These are phyloP conservation scores for Popillia japonica DNA, from an alignment of 1,140 invertebrate genomes.

Conservation along the genomic window DNA sequence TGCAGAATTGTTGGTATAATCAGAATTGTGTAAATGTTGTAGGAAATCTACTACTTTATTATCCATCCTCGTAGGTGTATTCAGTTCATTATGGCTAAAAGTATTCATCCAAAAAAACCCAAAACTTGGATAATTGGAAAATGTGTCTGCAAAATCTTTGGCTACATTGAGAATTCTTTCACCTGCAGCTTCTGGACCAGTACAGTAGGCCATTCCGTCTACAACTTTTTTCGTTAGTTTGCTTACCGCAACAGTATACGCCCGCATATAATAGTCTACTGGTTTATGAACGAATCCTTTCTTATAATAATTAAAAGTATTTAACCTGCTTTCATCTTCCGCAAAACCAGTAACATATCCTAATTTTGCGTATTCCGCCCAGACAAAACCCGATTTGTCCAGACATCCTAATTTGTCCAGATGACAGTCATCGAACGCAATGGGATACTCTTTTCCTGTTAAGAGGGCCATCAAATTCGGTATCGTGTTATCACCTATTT, in stretches of 20 bases:
- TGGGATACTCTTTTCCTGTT: not conserved
- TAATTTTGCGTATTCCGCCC: constrained; percentile 67
- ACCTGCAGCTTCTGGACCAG: constrained; percentile 63
- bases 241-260: constrained; percentile 71
- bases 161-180: constrained; percentile 68
- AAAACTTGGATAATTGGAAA: constrained; percentile 67
- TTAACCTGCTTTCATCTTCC: constrained; percentile 69
- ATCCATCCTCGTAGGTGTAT: constrained; percentile 67
- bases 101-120: constrained; percentile 75
- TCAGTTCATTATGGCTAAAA: constrained; percentile 71
- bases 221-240: constrained; percentile 60
- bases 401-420: constrained; percentile 48
- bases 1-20: constrained; percentile 65
- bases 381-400: constrained; percentile 70
- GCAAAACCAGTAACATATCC: constrained; percentile 72
- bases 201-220: constrained; percentile 61
- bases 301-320: constrained; percentile 73
- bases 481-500: constrained; percentile 82
- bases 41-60: constrained; percentile 62
- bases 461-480: constrained; percentile 80
- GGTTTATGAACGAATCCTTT: constrained; percentile 72
- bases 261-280: constrained; percentile 78
- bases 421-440: not conserved
- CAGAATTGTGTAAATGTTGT: constrained; percentile 59
- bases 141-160: constrained; percentile 67